Conservation (phyloP, 2,797 vertebrate genomes). For the Hipposideros larvatus region DNA sequence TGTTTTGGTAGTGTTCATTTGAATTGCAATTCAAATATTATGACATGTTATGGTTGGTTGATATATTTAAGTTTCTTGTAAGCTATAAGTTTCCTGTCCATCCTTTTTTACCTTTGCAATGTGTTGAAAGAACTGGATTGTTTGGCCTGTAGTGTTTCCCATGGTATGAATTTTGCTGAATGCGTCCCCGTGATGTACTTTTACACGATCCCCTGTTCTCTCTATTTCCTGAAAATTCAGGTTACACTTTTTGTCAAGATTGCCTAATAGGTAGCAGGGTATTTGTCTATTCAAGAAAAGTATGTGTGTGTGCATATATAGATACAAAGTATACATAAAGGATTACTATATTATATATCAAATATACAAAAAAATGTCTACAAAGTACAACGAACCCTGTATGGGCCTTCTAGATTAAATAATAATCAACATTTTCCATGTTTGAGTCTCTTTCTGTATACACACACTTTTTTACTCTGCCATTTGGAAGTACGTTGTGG, state of each 20-base stretch:
- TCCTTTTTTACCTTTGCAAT: not conserved
- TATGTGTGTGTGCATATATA: not conserved
- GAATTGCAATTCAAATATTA: not conserved
- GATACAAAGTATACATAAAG: not conserved
- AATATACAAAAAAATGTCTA: not conserved
- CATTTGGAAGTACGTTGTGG: not conserved
- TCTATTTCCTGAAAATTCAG: not conserved
- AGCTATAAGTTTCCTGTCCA: not conserved
- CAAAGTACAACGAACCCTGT: not conserved
- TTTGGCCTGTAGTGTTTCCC: not conserved
- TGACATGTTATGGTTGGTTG: not conserved
- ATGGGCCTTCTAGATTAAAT: not conserved
- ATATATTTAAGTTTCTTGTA: conserved; percentile 42
- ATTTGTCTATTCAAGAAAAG: not conserved
- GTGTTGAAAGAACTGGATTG: not conserved
- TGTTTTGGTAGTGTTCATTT: conserved; percentile 11
- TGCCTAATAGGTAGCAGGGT: not conserved
- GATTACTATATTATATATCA: not conserved
- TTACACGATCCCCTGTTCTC: not conserved
- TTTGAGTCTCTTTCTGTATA: not conserved
- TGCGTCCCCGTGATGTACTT: not conserved
- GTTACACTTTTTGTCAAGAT: conserved; percentile 34
- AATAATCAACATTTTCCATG: not conserved
- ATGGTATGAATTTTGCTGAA: not conserved
- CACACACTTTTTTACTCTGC: not conserved